phyloP scores from a whole-genome alignment of 2,888 invertebrate species.

The Nomada fabriciana region DNA sequence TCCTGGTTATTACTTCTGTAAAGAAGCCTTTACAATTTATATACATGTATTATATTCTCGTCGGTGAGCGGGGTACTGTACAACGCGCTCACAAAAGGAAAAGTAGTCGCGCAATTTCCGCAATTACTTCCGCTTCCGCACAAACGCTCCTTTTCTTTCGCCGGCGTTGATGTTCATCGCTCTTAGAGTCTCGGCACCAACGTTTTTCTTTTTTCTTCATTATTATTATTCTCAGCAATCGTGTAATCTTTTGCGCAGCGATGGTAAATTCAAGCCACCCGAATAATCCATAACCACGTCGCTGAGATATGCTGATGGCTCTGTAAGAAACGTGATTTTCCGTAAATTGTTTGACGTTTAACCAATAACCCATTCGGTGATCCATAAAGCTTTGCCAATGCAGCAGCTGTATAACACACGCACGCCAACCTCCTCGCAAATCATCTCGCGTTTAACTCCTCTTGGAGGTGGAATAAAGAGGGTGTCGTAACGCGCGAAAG shows the following conservation, averaged over 20 bases:
- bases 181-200: constrained; percentile 36
- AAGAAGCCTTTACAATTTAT: constrained; percentile 58
- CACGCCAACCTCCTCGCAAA: constrained; percentile 18
- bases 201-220: constrained; percentile 11
- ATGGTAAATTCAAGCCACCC: constrained; percentile 54
- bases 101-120: constrained; percentile 74
- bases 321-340: background rate
- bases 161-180: constrained; percentile 45
- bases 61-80: background rate
- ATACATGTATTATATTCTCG: constrained; percentile 17
- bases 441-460: constrained; percentile 17
- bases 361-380: constrained; percentile 37
- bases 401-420: background rate
- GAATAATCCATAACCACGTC: constrained; percentile 15
- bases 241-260: background rate
- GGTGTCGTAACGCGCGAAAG: background rate
- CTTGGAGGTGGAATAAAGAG: constrained; percentile 14
- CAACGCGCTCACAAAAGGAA: constrained; percentile 36
- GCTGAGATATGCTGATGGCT: constrained; percentile 21
- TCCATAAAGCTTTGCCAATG: constrained; percentile 36
- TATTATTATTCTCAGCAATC: constrained; percentile 3
- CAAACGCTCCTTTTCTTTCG: constrained; percentile 64
- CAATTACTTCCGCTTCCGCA: constrained; percentile 76
- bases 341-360: constrained; percentile 56
- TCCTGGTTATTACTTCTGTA: constrained; percentile 63